Evolutionary conservation across 1,140 invertebrate species (phyloP).

Genomic region (Caenorhabditis briggsae): DNA sequence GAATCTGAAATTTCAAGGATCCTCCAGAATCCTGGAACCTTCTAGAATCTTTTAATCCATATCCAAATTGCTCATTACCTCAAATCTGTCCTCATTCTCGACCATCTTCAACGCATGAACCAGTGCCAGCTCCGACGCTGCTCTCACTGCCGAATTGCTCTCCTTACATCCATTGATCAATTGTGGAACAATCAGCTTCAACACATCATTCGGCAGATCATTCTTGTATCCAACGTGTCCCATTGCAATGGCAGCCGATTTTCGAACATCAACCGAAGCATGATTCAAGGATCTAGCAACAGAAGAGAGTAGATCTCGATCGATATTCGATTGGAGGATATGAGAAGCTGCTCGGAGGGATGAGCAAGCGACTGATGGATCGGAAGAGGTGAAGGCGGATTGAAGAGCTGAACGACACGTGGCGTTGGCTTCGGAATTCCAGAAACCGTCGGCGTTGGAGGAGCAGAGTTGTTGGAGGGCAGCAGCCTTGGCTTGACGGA

Average conservation of each 20-base stretch:
- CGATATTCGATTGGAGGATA: neutral
- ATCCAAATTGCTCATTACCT: slow-evolving; percentile 34
- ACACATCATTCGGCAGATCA: slow-evolving; percentile 33
- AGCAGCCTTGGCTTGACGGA: slow-evolving; percentile 44
- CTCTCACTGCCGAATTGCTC: slow-evolving; percentile 52
- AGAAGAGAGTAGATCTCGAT: neutral
- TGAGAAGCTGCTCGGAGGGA: slow-evolving; percentile 29
- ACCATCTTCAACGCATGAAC: slow-evolving; percentile 49
- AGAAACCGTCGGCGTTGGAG: neutral
- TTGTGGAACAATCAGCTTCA: slow-evolving; percentile 58
- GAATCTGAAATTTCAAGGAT: too few relatives aligned
- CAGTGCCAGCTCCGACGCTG: slow-evolving; percentile 43
- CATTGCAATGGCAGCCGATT: slow-evolving; percentile 33
- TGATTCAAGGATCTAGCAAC: slow-evolving; percentile 50
- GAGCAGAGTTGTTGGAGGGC: slow-evolving; percentile 57
- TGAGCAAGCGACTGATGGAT: slow-evolving; percentile 33
- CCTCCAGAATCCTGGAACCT: too few relatives aligned
- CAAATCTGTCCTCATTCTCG: slow-evolving; percentile 23
- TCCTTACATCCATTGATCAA: slow-evolving; percentile 59
- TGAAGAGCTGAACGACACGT: neutral
- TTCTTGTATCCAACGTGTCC: neutral
- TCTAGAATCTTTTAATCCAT: too few relatives aligned
- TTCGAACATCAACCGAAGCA: slow-evolving; percentile 43
- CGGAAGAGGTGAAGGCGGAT: slow-evolving; percentile 21
- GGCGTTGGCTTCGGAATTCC: slow-evolving; percentile 20